A percentile compares a stretch with the other conserved stretches of the same genome.
These are phyloP conservation scores for Portevinia maculata DNA, from an alignment of 2,888 invertebrate species.

Conservation along the genomic window DNA sequence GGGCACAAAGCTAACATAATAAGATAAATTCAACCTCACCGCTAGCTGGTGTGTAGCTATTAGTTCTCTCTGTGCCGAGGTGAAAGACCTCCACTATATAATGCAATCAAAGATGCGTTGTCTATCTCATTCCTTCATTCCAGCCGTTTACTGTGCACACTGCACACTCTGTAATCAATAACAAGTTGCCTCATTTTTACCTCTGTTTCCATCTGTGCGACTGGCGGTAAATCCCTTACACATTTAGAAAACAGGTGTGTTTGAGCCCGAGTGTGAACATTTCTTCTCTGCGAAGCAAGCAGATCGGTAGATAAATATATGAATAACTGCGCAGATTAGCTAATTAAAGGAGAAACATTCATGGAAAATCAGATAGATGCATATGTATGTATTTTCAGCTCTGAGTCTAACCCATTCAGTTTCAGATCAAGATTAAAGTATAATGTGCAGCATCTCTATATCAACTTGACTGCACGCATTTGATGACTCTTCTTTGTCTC, in stretches of 20 bases:
- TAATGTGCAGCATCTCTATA: no score
- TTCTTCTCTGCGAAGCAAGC: slow-evolving; percentile 8
- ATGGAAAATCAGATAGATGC: background rate
- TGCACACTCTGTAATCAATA: slow-evolving; percentile 19
- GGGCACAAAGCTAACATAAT: slow-evolving; percentile 42
- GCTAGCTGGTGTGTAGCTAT: background rate
- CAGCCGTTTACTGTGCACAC: slow-evolving; percentile 6
- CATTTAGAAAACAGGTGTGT: slow-evolving; percentile 46
- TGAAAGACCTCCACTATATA: slow-evolving; percentile 47
- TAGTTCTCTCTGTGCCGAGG: slow-evolving; percentile 20
- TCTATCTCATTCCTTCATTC: slow-evolving; percentile 3
- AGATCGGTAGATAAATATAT: slow-evolving; percentile 39
- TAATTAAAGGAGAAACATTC: slow-evolving; percentile 32
- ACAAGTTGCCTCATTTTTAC: slow-evolving; percentile 21
- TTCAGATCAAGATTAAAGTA: background rate
- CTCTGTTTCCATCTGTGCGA: slow-evolving; percentile 14
- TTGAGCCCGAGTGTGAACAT: slow-evolving; percentile 20
- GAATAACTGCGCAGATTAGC: slow-evolving; percentile 54
- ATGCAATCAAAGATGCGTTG: slow-evolving; percentile 19
- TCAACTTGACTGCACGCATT: no score
- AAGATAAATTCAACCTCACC: slow-evolving; percentile 44
- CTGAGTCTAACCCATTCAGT: background rate
- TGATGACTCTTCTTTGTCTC: no score
- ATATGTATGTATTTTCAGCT: background rate
- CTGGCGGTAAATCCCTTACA: background rate